Base-by-base conservation (phyloP, 2,797 vertebrate species). In the Eulemur albifrons region DNA sequence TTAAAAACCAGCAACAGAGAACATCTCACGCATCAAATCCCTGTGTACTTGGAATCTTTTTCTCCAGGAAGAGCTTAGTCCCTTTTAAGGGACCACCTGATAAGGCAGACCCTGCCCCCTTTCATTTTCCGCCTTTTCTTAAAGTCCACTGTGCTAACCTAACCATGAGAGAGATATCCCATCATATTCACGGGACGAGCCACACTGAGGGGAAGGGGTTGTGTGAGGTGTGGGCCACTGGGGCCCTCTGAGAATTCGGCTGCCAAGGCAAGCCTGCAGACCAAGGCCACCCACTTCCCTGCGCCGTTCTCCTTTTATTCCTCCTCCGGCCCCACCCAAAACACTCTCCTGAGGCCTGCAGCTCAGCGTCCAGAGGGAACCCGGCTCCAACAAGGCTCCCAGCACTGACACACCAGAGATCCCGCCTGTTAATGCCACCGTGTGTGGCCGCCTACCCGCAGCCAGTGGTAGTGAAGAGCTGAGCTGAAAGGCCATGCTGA, bases 351-450 rank as follows among this genome's bases (percentile, higher is more conserved):
- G 9, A 57, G 38, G 30, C 79, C 65, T 72, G 50, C 40, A 72
- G 65, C 30, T n/a, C 14, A 54, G 32, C 17, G 17, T 6, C 4
- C 10, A 1, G 6, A n/a, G 32, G 17, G 11, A n/a, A 23, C 35
- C 63, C 25, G 38, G 30, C 59, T 65, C 70, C 52, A 45, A 32
- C 45, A 13, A 8, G 14, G 32, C n/a, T n/a, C 32, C 11, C 12
- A 6, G 27, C 2, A 6, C 2, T 21, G 23, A 30, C 73, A 8
- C 9, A 6, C 4, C 1, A 7, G 50, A 25, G 20, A 70, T 17
- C 12, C 21, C 3, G 0, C 38, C 32, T 11, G 4, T 17, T 14
- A 45, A 45, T 2, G 27, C 38, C 54, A 30, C 40, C 5, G 3
- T n/a, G 18, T 25, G 30, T 45, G 5, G 61, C 23, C 13, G 0